Percentiles rank a stretch among this genome's conserved stretches.
These are phyloP conservation scores for Aphaenogaster ashmeadi DNA, from an alignment of 1,140 invertebrate genomes.

Conservation along the genomic window DNA sequence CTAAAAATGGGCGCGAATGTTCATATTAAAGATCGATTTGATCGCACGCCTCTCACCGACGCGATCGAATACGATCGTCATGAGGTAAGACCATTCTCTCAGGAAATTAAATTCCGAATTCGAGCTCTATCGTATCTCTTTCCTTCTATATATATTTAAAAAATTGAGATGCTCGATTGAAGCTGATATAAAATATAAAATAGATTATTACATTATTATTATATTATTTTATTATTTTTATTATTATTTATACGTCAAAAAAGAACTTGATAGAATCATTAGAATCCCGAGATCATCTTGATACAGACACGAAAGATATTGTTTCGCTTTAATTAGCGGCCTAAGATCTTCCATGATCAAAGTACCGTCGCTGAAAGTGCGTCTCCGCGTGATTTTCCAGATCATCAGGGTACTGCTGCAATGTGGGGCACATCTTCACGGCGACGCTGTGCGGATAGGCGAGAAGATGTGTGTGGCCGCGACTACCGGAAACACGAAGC, in stretches of 20 bases:
- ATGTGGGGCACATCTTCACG: constrained; percentile 90
- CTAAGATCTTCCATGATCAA: neutral
- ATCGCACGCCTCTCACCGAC: constrained; percentile 89
- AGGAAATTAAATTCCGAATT: neutral
- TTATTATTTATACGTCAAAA: neutral
- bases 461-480: constrained; percentile 89
- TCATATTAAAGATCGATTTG: constrained; percentile 91
- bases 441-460: constrained; percentile 86
- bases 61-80: constrained; percentile 89
- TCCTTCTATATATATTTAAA: constrained; percentile 20
- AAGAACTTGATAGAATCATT: neutral
- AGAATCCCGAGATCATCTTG: neutral
- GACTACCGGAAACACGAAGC: constrained; percentile 87
- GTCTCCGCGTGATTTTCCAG: constrained; percentile 66
- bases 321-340: neutral
- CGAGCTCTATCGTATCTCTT: constrained; percentile 19
- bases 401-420: constrained; percentile 88
- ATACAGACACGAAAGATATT: neutral
- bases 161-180: neutral
- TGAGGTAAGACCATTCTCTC: constrained; percentile 84
- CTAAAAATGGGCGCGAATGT: constrained; percentile 94
- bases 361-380: neutral
- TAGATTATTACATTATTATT: neutral
- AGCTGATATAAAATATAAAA: neutral
- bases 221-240: too few species aligned